Conservation (phyloP, 2,888 invertebrate species). For the Latrodectus elegans region DNA sequence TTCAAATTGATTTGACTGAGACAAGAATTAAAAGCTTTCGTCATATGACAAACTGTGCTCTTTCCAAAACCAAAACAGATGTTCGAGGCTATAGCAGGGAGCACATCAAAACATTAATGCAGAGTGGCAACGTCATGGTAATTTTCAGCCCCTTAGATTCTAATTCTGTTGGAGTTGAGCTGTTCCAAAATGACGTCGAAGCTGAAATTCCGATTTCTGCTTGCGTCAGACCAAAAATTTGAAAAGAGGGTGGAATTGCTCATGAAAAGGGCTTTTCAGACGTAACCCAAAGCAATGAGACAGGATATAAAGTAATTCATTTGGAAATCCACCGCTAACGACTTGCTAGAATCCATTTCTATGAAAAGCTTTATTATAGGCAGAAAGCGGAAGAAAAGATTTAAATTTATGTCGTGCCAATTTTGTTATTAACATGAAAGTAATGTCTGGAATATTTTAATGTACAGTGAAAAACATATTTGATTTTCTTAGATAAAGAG, state of each 20-base stretch:
- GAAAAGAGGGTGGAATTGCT: not conserved
- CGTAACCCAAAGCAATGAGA: slow-evolving; percentile 8
- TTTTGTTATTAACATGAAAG: too few species aligned
- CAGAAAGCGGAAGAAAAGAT: too few species aligned
- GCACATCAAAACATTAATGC: not conserved
- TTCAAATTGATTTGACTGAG: too few species aligned
- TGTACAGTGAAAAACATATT: too few species aligned
- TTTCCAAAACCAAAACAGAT: too few species aligned
- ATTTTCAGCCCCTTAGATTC: not conserved
- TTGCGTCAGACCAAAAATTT: slow-evolving; percentile 26
- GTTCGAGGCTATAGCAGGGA: not conserved
- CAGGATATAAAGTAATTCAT: slow-evolving; percentile 18
- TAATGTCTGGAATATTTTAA: too few species aligned
- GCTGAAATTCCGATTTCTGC: not conserved
- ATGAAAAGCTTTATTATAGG: too few species aligned
- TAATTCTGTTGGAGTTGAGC: not conserved
- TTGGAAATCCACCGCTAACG: not conserved
- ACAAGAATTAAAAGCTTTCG: too few species aligned
- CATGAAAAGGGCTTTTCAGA: not conserved
- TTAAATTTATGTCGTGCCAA: too few species aligned
- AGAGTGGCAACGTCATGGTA: not conserved
- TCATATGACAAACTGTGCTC: too few species aligned
- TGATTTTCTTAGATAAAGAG: too few species aligned
- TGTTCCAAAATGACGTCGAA: not conserved
- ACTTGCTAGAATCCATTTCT: not conserved